Evolutionary conservation across 2,888 invertebrate genomes (phyloP), one percentile per base, ranked within the genome.

Genomic region (Hypolimnas misippus): DNA sequence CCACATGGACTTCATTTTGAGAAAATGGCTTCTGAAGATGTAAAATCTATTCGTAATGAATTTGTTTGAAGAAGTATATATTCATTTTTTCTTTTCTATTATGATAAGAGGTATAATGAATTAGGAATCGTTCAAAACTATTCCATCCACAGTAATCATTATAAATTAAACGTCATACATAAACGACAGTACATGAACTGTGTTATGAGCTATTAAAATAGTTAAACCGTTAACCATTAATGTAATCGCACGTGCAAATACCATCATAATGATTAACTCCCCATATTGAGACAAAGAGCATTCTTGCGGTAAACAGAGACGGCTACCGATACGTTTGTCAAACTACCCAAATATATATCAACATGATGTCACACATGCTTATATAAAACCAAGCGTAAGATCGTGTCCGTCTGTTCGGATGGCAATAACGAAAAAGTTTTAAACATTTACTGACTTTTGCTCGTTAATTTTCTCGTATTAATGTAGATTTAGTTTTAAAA

Each of bases 231-330:
- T 46, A 46, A 10, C 21, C 44, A 21, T 56, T 55, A 50, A 59
- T 51, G 57, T 52, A 40, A 52, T 33, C 59, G 73, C 76, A 76
- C 75, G 76, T 74, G 75, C 73, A 68, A 71, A 76, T 75, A 52
- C 72, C 69, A 66, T 61, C 54, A 52, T 60, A 68, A 62, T 73
- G 73, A 74, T 70, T 73, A 72, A 61, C 68, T 62, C 72, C 66
- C 57, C 66, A 66, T 73, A 70, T 72, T 68, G 62, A 69, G 63
- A 77, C 76, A 77, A 75, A 73, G 74, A 70, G 60, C 64, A 74
- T 71, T 71, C 70, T 67, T 59, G 62, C 62, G 49, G 56, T 55
- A 51, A 57, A 67, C 50, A 38, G 60, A 60, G 46, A 53, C 54
- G 16, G 33, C 17, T 46, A 21, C 19, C 53, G 33, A 46, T 44